These are phyloP conservation scores for Volucella inflata DNA, from an alignment of 2,888 invertebrate species.

Conservation along the genomic window DNA sequence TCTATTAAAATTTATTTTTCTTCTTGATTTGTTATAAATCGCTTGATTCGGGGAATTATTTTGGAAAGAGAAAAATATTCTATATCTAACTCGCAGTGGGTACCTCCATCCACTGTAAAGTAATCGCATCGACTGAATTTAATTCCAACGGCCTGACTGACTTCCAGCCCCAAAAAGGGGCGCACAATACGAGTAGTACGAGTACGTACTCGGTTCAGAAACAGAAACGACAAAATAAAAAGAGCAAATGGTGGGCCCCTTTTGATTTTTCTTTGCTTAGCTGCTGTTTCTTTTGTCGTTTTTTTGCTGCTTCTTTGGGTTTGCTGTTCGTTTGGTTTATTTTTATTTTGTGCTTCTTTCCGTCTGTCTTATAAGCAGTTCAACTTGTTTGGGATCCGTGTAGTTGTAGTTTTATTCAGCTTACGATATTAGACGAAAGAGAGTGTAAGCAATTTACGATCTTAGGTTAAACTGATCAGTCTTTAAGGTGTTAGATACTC, in stretches of 20 bases:
- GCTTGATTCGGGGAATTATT: constrained; percentile 66
- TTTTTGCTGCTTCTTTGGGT: constrained; percentile 11
- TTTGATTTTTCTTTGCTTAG: constrained; percentile 39
- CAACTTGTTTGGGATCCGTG: constrained; percentile 16
- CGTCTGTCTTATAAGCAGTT: constrained; percentile 44
- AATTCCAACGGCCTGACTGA: constrained; percentile 72
- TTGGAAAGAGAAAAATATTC: constrained; percentile 33
- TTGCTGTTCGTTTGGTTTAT: constrained; percentile 14
- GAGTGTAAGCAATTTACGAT: constrained; percentile 61
- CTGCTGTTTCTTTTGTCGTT: constrained; percentile 23
- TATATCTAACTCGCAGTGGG: constrained; percentile 76
- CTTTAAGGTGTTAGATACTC: constrained; percentile 20
- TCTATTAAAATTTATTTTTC: constrained; percentile 31
- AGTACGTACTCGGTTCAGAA: neutral
- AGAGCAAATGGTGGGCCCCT: constrained; percentile 48
- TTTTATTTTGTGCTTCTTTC: constrained; percentile 50
- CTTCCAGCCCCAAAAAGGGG: constrained; percentile 74
- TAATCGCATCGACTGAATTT: constrained; percentile 84
- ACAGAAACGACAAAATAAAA: neutral
- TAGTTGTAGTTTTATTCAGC: constrained; percentile 23
- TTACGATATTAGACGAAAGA: constrained; percentile 65
- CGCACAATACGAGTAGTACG: constrained; percentile 45
- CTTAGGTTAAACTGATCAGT: constrained; percentile 42
- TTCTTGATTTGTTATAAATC: constrained; percentile 25
- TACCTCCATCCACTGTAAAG: constrained; percentile 84